These are phyloP conservation scores for Brachionichthys hirsutus DNA, from an alignment of 2,113 vertebrate species.

Conservation along the genomic window DNA sequence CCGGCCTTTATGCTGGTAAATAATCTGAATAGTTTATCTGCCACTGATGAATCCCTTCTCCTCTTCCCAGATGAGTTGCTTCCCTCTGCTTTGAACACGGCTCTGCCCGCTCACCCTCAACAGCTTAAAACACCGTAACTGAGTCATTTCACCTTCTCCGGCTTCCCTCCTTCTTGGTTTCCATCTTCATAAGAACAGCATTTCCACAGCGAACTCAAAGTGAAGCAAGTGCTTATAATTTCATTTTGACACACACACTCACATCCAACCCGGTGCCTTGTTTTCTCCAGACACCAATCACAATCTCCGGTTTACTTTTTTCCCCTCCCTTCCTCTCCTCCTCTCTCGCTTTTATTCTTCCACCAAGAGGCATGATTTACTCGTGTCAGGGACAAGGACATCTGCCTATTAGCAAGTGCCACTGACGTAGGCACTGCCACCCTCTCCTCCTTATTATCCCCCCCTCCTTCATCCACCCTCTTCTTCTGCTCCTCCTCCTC, in stretches of 20 bases:
- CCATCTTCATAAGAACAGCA: constrained; percentile 58
- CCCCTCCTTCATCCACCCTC: constrained; percentile 62
- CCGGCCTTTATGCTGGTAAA: neutral
- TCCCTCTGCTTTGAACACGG: constrained; percentile 6
- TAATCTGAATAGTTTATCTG: neutral
- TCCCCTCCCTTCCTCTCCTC: constrained; percentile 48
- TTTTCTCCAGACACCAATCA: constrained; percentile 46
- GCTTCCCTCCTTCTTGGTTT: constrained; percentile 44
- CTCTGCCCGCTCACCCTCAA: constrained; percentile 31
- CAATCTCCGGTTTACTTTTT: constrained; percentile 50
- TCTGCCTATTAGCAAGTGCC: constrained; percentile 72
- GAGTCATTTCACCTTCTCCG: constrained; percentile 40
- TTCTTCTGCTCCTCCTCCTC: constrained; percentile 63
- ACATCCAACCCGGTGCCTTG: constrained; percentile 28
- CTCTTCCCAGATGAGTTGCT: constrained; percentile 24
- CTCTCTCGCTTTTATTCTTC: constrained; percentile 46
- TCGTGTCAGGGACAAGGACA: constrained; percentile 81
- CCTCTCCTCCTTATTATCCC: constrained; percentile 65
- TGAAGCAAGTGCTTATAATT: constrained; percentile 67
- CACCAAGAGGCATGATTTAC: constrained; percentile 74
- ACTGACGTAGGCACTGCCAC: constrained; percentile 69
- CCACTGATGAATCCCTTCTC: neutral
- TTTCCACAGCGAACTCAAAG: constrained; percentile 50
- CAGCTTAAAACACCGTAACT: constrained; percentile 42
- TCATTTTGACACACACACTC: constrained; percentile 65